Evolutionary conservation across 2,888 invertebrate species (phyloP).

Genomic region (Ametastegia equiseti): DNA sequence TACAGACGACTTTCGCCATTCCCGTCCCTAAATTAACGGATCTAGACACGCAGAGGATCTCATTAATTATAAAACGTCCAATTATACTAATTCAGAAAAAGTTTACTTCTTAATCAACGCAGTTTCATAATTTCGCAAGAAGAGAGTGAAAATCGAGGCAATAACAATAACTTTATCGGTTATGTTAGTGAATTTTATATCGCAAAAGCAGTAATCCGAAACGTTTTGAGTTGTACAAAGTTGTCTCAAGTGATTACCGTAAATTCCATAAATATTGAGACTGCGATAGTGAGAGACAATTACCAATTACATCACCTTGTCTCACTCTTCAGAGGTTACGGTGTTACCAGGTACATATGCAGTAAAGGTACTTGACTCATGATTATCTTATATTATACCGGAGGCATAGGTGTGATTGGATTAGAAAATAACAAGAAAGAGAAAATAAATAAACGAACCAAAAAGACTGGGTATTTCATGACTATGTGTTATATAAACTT

Average conservation of each 20-base stretch:
- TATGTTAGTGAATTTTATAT: background rate
- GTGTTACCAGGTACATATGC: background rate
- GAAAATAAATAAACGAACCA: no score
- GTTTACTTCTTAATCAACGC: background rate
- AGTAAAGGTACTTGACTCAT: background rate
- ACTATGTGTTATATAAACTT: background rate
- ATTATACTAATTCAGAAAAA: background rate
- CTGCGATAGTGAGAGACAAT: constrained; percentile 24
- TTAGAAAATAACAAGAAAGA: no score
- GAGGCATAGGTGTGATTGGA: no score
- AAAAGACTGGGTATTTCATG: no score
- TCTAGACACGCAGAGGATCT: background rate
- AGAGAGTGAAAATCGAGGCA: no score
- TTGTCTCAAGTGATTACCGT: constrained; percentile 20
- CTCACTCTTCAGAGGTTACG: background rate
- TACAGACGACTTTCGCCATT: background rate
- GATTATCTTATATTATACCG: background rate
- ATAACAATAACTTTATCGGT: background rate
- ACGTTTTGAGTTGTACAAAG: background rate
- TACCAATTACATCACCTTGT: constrained; percentile 11
- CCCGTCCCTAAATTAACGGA: background rate
- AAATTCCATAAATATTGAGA: background rate
- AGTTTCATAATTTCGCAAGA: background rate
- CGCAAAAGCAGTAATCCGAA: background rate
- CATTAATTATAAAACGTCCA: background rate